Conservation (phyloP, 2,888 invertebrate genomes). For the Coleophora flavipennella region DNA sequence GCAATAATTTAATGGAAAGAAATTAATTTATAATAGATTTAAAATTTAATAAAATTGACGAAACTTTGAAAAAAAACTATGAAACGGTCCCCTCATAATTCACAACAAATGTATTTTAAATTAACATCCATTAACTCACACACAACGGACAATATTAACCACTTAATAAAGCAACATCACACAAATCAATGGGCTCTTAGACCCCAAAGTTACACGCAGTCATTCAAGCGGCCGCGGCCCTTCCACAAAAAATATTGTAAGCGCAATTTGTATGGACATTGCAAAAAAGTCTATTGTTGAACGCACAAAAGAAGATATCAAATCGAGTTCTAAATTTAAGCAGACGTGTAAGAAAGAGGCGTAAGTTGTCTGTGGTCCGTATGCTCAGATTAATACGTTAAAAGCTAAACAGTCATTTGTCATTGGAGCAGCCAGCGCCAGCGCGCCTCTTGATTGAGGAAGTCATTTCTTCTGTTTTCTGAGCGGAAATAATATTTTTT, state of each 20-base stretch:
- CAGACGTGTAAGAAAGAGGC: slow-evolving; percentile 37
- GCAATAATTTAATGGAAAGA: no score
- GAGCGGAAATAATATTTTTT: slow-evolving; percentile 68
- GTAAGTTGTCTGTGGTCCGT: slow-evolving; percentile 57
- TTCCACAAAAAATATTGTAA: slow-evolving; percentile 37
- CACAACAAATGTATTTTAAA: slow-evolving; percentile 31
- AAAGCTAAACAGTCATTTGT: slow-evolving; percentile 59
- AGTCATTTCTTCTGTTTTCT: slow-evolving; percentile 62
- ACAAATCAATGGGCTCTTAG: slow-evolving; percentile 53
- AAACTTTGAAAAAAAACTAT: slow-evolving; percentile 4
- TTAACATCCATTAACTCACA: slow-evolving; percentile 33
- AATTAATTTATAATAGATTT: no score
- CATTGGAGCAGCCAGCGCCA: slow-evolving; percentile 31
- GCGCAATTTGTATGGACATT: slow-evolving; percentile 49
- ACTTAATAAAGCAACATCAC: slow-evolving; percentile 49
- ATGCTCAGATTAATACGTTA: slow-evolving; percentile 64
- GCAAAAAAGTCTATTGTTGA: slow-evolving; percentile 55
- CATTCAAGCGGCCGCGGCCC: slow-evolving; percentile 34
- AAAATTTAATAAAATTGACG: no score
- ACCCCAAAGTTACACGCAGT: slow-evolving; percentile 44
- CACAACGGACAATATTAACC: slow-evolving; percentile 45
- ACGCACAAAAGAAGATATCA: slow-evolving; percentile 67
- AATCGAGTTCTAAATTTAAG: slow-evolving; percentile 44
- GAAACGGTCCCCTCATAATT: slow-evolving; percentile 19
- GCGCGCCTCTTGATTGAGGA: slow-evolving; percentile 63